phyloP scores from a whole-genome alignment of 2,888 invertebrate genomes.

The Corbicula japonica region DNA sequence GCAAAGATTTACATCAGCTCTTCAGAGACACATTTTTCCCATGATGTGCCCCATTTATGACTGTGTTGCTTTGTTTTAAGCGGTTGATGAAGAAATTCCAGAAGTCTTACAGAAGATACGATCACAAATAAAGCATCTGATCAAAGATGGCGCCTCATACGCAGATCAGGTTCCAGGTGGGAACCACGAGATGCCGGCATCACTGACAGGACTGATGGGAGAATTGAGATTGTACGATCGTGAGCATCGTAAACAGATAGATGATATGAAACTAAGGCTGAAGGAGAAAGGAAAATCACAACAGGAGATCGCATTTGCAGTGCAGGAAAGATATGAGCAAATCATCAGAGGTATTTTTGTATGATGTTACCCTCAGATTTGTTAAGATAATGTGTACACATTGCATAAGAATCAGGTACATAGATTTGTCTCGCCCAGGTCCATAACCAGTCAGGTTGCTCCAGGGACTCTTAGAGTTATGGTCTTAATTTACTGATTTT shows the following conservation, averaged over 20 bases:
- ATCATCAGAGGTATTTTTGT: constrained; percentile 63
- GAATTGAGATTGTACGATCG: constrained; percentile 70
- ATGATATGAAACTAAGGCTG: constrained; percentile 61
- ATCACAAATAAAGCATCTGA: constrained; percentile 68
- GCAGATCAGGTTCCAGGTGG: constrained; percentile 68
- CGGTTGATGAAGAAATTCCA: constrained; percentile 74
- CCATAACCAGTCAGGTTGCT: too few relatives aligned
- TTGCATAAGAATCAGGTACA: too few relatives aligned
- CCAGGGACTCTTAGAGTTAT: too few relatives aligned
- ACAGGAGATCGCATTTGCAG: constrained; percentile 59
- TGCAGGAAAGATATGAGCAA: constrained; percentile 67
- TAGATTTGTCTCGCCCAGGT: too few relatives aligned
- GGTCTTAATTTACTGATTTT: too few relatives aligned
- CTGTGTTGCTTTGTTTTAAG: constrained; percentile 56
- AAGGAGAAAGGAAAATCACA: constrained; percentile 70
- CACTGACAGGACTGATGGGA: constrained; percentile 78
- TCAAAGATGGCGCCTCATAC: constrained; percentile 64
- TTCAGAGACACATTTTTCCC: too few relatives aligned
- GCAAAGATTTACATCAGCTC: too few relatives aligned
- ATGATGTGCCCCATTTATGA: too few relatives aligned
- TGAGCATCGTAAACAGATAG: constrained; percentile 68
- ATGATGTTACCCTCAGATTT: background rate
- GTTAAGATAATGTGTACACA: too few relatives aligned
- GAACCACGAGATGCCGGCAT: constrained; percentile 63
- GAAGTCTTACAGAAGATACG: constrained; percentile 73